Percentiles rank a stretch among this genome's conserved stretches.
Evolutionary conservation across 2,888 invertebrate genomes (phyloP).

Genomic region (Criorhina ranunculi): DNA sequence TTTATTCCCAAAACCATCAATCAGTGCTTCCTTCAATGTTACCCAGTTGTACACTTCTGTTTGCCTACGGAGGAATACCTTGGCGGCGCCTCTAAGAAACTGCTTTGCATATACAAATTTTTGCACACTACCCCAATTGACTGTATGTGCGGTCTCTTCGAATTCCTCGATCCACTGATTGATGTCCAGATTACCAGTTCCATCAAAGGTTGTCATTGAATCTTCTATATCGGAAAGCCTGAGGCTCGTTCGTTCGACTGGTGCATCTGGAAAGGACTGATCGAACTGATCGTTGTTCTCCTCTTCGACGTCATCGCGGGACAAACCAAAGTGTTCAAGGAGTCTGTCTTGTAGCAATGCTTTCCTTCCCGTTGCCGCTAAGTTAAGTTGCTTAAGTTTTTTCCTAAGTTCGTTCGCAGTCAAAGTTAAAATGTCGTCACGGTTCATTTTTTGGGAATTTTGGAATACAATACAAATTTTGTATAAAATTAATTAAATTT

Average conservation of each 20-base stretch:
- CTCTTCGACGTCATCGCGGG: neutral
- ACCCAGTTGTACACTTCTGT: neutral
- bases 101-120: neutral
- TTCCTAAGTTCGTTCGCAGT: conserved; percentile 20
- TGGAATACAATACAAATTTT: too few relatives aligned
- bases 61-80: neutral
- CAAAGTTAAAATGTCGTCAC: too few relatives aligned
- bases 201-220: neutral
- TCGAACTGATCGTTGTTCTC: too few relatives aligned
- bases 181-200: neutral
- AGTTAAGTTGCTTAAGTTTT: conserved; percentile 6
- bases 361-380: conserved; percentile 14
- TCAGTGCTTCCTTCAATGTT: neutral
- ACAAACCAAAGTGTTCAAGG: conserved; percentile 11
- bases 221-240: neutral
- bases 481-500: too few relatives aligned
- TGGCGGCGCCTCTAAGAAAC: neutral
- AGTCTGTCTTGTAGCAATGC: conserved; percentile 18
- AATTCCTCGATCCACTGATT: neutral
- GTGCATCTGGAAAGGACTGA: too few relatives aligned
- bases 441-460: too few relatives aligned
- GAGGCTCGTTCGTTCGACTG: neutral
- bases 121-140: neutral
- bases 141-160: neutral
- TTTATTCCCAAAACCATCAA: neutral